Conservation (phyloP, 2,797 vertebrate genomes). For the Molossus molossus region DNA sequence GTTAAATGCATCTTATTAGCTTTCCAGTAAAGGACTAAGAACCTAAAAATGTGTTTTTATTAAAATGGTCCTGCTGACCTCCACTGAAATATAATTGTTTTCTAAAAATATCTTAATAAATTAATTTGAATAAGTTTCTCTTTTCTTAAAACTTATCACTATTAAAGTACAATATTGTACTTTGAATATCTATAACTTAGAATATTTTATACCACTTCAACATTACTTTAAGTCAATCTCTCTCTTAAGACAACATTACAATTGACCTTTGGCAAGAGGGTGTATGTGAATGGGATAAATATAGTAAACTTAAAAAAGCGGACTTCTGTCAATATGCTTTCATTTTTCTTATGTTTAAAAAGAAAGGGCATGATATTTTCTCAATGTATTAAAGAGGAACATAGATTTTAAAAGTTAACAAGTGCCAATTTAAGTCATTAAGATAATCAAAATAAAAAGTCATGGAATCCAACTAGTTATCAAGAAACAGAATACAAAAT, state of each 20-base stretch:
- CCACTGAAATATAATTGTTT: conserved; percentile 47
- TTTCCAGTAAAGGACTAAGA: background rate
- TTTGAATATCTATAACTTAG: conserved; percentile 37
- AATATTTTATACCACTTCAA: conserved; percentile 49
- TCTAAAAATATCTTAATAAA: conserved; percentile 43
- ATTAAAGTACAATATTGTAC: conserved; percentile 50
- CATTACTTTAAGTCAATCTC: conserved; percentile 17
- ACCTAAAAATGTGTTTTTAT: conserved; percentile 57
- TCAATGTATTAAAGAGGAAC: background rate
- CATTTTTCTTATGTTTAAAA: conserved; percentile 28
- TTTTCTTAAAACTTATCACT: conserved; percentile 46
- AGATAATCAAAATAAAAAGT: conserved; percentile 63
- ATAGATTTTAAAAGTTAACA: conserved; percentile 57
- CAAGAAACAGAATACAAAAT: conserved; percentile 58
- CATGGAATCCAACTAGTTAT: conserved; percentile 10
- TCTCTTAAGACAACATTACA: conserved; percentile 48
- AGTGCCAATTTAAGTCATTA: conserved; percentile 13
- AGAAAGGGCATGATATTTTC: background rate
- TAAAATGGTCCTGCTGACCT: conserved; percentile 46
- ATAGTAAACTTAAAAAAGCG: background rate
- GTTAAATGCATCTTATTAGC: conserved; percentile 8
- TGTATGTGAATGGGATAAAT: background rate
- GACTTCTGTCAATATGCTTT: background rate
- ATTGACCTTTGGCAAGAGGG: background rate
- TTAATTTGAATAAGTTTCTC: conserved; percentile 46